These are phyloP conservation scores for Paedocypris micromegethes DNA, from an alignment of 2,797 vertebrate species.

Conservation along the genomic window DNA sequence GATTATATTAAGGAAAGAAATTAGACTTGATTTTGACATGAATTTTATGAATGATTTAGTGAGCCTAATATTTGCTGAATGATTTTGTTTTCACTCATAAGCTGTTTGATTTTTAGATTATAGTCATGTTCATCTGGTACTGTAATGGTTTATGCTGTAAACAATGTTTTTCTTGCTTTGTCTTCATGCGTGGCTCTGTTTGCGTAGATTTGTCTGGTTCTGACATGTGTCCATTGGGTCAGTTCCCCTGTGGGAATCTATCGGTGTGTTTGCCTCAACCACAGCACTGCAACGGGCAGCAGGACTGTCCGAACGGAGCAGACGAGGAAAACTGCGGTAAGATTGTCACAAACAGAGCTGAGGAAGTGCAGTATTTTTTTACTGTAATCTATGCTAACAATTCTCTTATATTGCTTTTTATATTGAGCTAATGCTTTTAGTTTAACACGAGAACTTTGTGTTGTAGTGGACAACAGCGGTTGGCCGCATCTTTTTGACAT, in stretches of 20 bases:
- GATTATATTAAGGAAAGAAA: no score
- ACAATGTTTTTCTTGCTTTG: not conserved
- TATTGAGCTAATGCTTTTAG: no score
- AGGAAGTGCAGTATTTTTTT: no score
- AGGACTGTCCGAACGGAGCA: constrained; percentile 59
- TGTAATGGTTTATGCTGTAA: no score
- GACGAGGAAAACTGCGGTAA: constrained; percentile 67
- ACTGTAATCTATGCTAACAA: no score
- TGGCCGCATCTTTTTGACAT: constrained; percentile 60
- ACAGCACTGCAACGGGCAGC: constrained; percentile 59
- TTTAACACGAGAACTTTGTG: not conserved
- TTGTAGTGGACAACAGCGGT: constrained; percentile 60
- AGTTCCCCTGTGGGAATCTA: constrained; percentile 64
- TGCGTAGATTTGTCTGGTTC: constrained; percentile 34
- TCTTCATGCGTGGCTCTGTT: constrained; percentile 29
- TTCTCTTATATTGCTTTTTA: no score
- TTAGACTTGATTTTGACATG: no score
- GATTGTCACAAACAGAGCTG: not conserved
- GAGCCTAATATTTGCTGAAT: no score
- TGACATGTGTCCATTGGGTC: constrained; percentile 57
- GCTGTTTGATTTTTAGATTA: no score
- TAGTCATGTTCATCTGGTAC: no score
- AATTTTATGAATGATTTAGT: no score
- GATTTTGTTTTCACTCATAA: no score
- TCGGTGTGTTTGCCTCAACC: constrained; percentile 61